A percentile compares a stretch with the other conserved stretches of the same genome.
phyloP scores from a whole-genome alignment of 2,797 vertebrate species.

The Notolepis coatsorum region DNA sequence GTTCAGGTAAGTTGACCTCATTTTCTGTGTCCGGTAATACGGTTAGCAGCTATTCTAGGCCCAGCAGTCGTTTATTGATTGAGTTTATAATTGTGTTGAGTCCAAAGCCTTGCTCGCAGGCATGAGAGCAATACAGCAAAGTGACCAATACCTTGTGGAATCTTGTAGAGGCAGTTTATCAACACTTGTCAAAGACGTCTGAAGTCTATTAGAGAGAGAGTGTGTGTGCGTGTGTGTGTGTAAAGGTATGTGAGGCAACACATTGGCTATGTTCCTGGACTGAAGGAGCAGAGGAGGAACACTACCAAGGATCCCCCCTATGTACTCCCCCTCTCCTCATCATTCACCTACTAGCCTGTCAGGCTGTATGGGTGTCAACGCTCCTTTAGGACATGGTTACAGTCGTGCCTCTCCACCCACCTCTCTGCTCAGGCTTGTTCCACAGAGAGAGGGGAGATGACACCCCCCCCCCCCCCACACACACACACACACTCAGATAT shows the following conservation, averaged over 20 bases:
- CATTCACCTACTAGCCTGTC: slow-evolving; percentile 8
- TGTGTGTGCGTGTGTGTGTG: too few species aligned
- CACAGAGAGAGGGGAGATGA: background rate
- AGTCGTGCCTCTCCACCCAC: background rate
- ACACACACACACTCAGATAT: background rate
- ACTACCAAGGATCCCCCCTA: background rate
- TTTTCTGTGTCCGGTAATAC: background rate
- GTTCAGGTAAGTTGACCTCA: slow-evolving; percentile 89
- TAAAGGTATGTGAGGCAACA: background rate
- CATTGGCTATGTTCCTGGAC: background rate
- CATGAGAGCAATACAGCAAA: background rate
- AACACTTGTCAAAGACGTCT: background rate
- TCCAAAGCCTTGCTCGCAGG: background rate
- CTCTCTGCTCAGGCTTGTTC: background rate
- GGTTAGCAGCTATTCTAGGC: background rate
- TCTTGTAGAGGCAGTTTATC: background rate
- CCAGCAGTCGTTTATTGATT: background rate
- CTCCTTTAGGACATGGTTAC: background rate
- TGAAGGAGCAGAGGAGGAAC: background rate
- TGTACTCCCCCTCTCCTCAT: background rate
- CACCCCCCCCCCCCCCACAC: too few species aligned
- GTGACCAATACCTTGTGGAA: background rate
- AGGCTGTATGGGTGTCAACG: background rate
- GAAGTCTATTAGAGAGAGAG: background rate
- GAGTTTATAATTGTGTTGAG: too few species aligned